Conservation (phyloP, 2,113 vertebrate species). For the Phaethornis superciliosus region DNA sequence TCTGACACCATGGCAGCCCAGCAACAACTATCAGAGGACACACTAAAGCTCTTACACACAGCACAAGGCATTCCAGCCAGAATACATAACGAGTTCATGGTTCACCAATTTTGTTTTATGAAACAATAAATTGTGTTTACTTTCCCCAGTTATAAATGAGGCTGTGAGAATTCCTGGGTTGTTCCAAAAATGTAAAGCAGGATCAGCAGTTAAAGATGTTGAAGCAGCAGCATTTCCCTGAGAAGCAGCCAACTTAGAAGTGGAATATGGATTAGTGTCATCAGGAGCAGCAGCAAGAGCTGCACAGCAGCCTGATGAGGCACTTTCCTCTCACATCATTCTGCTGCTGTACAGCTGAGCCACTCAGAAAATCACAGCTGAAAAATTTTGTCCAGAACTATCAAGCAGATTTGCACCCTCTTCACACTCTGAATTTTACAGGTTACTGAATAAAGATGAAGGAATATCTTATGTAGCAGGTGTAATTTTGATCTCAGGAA, state of each 20-base stretch:
- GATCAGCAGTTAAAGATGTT: conserved; percentile 65
- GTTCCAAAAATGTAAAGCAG: conserved; percentile 73
- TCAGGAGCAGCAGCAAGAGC: conserved; percentile 63
- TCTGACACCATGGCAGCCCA: background rate
- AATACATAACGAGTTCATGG: background rate
- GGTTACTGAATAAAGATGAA: conserved; percentile 64
- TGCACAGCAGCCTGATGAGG: conserved; percentile 55
- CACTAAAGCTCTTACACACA: background rate
- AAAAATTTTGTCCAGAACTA: conserved; percentile 59
- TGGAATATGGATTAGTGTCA: conserved; percentile 76
- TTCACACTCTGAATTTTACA: conserved; percentile 36
- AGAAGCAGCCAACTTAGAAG: conserved; percentile 73
- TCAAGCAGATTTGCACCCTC: conserved; percentile 50
- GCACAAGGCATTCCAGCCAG: background rate
- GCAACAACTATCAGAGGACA: background rate
- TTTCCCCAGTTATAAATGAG: conserved; percentile 9
- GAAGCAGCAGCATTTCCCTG: conserved; percentile 63
- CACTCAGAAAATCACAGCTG: conserved; percentile 60
- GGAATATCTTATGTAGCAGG: conserved; percentile 43
- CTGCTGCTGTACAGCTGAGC: conserved; percentile 44
- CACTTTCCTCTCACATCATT: conserved; percentile 24
- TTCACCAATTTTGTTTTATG: background rate
- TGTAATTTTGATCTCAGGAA: background rate
- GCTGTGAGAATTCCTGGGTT: conserved; percentile 9
- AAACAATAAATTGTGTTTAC: conserved; percentile 34